A percentile compares a stretch with the other conserved stretches of the same genome.
Evolutionary conservation across 2,888 invertebrate species (phyloP).

Genomic region (Globia sparganii): DNA sequence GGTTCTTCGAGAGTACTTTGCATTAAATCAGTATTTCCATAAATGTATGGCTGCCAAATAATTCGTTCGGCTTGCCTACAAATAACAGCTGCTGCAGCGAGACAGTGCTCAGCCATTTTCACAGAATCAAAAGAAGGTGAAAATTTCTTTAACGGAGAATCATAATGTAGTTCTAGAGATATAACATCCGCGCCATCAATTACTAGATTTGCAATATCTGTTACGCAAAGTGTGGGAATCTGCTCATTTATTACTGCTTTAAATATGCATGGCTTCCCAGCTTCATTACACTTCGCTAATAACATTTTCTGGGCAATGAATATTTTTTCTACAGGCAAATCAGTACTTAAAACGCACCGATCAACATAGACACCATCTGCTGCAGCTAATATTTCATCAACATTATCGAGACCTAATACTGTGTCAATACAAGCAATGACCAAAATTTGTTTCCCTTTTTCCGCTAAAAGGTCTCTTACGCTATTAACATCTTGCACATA

Average conservation of each 20-base stretch:
- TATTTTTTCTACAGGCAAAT: slow-evolving; percentile 96
- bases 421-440: slow-evolving; percentile 84
- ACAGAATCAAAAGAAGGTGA: slow-evolving; percentile 78
- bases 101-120: slow-evolving; percentile 92
- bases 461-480: slow-evolving; percentile 78
- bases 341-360: slow-evolving; percentile 95
- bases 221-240: slow-evolving; percentile 93
- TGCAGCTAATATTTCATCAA: slow-evolving; percentile 94
- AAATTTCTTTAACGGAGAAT: slow-evolving; percentile 83
- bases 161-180: slow-evolving; percentile 92
- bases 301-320: slow-evolving; percentile 97
- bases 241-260: slow-evolving; percentile 96
- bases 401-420: slow-evolving; percentile 79
- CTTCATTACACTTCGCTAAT: slow-evolving; percentile 95
- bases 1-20: slow-evolving; percentile 90
- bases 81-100: slow-evolving; percentile 93
- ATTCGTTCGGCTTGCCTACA: slow-evolving; percentile 97
- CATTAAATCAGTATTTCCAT: slow-evolving; percentile 92
- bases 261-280: slow-evolving; percentile 96
- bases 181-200: slow-evolving; percentile 97
- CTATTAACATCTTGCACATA: slow-evolving; percentile 76
- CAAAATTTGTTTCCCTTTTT: slow-evolving; percentile 86
- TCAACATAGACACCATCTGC: slow-evolving; percentile 97
- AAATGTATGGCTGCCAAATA: slow-evolving; percentile 94
- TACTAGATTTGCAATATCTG: slow-evolving; percentile 97